Evolutionary conservation across 1,140 invertebrate species (phyloP).

Genomic region (Lasaia peninsularis): DNA sequence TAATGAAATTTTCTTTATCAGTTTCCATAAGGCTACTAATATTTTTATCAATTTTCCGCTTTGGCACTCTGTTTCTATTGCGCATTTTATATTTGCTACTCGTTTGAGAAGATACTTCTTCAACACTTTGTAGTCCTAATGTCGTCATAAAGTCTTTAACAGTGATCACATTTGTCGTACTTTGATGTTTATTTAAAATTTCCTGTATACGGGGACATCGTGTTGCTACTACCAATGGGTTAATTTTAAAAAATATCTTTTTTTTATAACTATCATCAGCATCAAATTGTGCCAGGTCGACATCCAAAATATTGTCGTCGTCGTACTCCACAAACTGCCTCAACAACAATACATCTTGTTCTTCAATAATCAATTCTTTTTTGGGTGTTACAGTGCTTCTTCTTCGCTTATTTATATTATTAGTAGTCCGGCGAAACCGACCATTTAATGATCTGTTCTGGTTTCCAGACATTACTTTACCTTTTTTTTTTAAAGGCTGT

Average conservation of each 20-base stretch:
- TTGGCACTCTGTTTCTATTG: neutral
- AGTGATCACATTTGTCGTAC: neutral
- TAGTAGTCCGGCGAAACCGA: neutral
- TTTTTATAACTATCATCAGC: conserved; percentile 37
- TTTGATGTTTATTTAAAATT: conserved; percentile 16
- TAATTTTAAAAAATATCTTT: conserved; percentile 39
- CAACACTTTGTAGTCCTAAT: conserved; percentile 34
- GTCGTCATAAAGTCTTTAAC: conserved; percentile 32
- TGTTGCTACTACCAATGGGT: conserved; percentile 39
- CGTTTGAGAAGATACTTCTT: neutral
- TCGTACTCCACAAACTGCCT: conserved; percentile 28
- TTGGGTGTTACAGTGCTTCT: neutral
- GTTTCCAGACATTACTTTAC: neutral
- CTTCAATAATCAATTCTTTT: conserved; percentile 36
- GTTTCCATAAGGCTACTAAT: neutral
- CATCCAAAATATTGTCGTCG: conserved; percentile 1
- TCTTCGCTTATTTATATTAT: neutral
- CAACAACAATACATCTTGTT: conserved; percentile 32
- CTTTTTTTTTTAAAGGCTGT: neutral
- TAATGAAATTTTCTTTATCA: conserved; percentile 9
- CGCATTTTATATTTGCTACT: conserved; percentile 7
- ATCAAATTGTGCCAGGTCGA: conserved; percentile 33
- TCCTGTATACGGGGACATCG: conserved; percentile 23
- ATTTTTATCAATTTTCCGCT: neutral
- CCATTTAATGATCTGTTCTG: neutral